Conservation (phyloP, 2,888 invertebrate genomes). For the Agrotis clavis region DNA sequence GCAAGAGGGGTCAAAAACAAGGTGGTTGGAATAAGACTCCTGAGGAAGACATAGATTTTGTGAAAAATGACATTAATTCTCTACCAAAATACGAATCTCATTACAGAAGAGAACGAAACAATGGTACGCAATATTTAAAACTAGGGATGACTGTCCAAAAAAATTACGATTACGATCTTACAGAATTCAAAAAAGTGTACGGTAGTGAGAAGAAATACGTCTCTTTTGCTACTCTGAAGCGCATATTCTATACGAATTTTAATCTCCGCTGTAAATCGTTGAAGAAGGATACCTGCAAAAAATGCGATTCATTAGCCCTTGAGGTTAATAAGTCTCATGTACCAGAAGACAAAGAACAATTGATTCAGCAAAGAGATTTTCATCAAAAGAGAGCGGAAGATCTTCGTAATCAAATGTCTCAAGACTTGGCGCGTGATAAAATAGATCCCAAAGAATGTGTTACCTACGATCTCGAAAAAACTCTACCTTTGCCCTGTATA, state of each 20-base stretch:
- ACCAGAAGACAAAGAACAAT: constrained; percentile 26
- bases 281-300: constrained; percentile 45
- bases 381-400: constrained; percentile 47
- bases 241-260: constrained; percentile 48
- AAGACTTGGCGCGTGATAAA: constrained; percentile 41
- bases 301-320: constrained; percentile 37
- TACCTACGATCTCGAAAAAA: constrained; percentile 27
- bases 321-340: constrained; percentile 27
- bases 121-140: constrained; percentile 40
- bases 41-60: constrained; percentile 31
- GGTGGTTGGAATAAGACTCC: constrained; percentile 32
- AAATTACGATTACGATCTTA: constrained; percentile 52
- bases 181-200: constrained; percentile 30
- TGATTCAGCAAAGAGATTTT: constrained; percentile 31
- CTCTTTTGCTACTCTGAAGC: constrained; percentile 44
- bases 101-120: constrained; percentile 35
- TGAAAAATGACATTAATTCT: neutral
- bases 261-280: constrained; percentile 42
- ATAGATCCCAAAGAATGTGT: constrained; percentile 41
- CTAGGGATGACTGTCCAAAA: constrained; percentile 49
- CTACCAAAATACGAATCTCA: constrained; percentile 5
- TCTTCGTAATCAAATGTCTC: constrained; percentile 40
- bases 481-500: constrained; percentile 4
- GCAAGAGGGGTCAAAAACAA: constrained; percentile 21
- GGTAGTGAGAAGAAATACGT: constrained; percentile 31